phyloP scores from a whole-genome alignment of 1,140 invertebrate genomes.

The Sitobion miscanthi region DNA sequence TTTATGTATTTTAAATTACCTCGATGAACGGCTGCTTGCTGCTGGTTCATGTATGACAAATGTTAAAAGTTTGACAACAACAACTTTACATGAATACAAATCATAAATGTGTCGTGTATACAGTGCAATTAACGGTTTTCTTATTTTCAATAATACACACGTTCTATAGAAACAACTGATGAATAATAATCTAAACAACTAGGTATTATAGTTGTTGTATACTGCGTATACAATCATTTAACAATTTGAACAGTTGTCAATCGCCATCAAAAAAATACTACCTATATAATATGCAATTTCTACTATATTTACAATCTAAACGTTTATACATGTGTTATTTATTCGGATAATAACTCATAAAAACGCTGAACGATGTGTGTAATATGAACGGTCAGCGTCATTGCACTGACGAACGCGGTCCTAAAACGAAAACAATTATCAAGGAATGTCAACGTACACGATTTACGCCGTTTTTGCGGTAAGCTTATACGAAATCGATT shows the following conservation, averaged over 20 bases:
- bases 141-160: background rate
- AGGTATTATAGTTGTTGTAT: background rate
- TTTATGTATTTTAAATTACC: conserved; percentile 17
- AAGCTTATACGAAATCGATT: background rate
- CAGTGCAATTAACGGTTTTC: background rate
- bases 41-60: background rate
- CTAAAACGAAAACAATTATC: background rate
- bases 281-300: background rate
- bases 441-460: background rate
- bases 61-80: background rate
- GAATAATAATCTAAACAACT: background rate
- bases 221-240: background rate
- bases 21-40: background rate
- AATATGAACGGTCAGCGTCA: background rate
- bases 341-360: background rate
- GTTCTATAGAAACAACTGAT: background rate
- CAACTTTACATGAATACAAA: conserved; percentile 10
- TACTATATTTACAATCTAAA: background rate
- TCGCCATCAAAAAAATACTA: background rate
- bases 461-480: background rate
- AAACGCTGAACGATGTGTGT: background rate
- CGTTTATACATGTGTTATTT: conserved; percentile 20
- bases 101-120: background rate
- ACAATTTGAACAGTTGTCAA: conserved; percentile 37
- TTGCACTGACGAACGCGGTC: background rate